A percentile compares a stretch with the other conserved stretches of the same genome.
These are phyloP conservation scores for Polydrusus pterygomalis DNA, from an alignment of 2,888 invertebrate genomes.

Conservation along the genomic window DNA sequence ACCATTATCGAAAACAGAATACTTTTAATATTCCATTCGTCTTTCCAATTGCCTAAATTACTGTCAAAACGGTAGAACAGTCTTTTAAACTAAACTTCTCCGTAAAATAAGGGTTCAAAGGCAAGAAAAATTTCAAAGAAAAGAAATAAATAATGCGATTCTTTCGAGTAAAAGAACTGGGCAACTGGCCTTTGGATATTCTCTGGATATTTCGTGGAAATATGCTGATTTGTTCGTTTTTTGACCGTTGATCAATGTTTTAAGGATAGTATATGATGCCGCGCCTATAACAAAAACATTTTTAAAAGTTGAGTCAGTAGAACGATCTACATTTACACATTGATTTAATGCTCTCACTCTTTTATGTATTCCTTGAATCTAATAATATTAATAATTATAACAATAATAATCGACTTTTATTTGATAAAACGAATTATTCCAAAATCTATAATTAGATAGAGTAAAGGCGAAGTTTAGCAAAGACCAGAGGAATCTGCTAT, in stretches of 20 bases:
- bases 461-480: too few species aligned
- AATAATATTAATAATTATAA: too few species aligned
- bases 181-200: background rate
- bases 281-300: too few species aligned
- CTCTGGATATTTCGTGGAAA: slow-evolving; percentile 9
- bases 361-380: too few species aligned
- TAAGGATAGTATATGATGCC: too few species aligned
- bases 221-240: slow-evolving; percentile 20
- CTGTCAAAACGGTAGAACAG: slow-evolving; percentile 23
- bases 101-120: slow-evolving; percentile 35
- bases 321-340: too few species aligned
- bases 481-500: too few species aligned
- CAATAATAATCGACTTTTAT: too few species aligned
- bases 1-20: slow-evolving; percentile 1
- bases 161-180: background rate
- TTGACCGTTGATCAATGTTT: slow-evolving; percentile 6
- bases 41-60: slow-evolving; percentile 28
- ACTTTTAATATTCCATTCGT: background rate
- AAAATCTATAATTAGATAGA: too few species aligned
- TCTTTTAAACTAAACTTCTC: slow-evolving; percentile 19
- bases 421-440: too few species aligned
- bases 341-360: too few species aligned
- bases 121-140: slow-evolving; percentile 27
- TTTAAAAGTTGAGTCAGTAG: too few species aligned
- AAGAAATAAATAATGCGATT: slow-evolving; percentile 23